Evolutionary conservation across 2,888 invertebrate species (phyloP), one percentile per base, ranked within the genome.

Genomic region (Netelia virgata): DNA sequence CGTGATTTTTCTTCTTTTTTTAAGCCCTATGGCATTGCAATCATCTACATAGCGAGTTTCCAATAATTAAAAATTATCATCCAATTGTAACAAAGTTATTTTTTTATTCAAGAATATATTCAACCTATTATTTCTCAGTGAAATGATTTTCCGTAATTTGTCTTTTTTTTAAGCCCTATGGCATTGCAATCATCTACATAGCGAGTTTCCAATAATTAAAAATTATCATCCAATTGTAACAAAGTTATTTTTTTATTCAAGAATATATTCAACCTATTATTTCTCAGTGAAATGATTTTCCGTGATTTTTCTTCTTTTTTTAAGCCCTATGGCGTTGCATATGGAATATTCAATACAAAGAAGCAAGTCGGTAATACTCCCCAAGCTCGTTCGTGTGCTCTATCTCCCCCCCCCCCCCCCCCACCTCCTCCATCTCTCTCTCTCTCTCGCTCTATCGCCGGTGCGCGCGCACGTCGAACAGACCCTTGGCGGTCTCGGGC

Each of bases 271-370:
- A 1, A 23, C 1, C 2, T 23, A 23, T 23, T 1, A 23, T 23
- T 23, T 23, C 23, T 23, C 23, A 2, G 2, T 23, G 23, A 23
- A 23, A 23, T 23, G 23, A 23, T 23, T 23, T 23, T 23, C 23
- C 23, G 2, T 23, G 23, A 23, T 47, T 43, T 43, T 36, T 6
- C 6, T 16, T n/a, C n/a, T 20, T 14, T 20, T 61, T 72, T 36
- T 47, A 10, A 55, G 2, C 23, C 23, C 23, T 23, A 23, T 23
- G 18, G 50, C 55, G 8, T 36, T 57, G 75, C 41, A 55, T n/a
- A n/a, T n/a, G n/a, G n/a, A n/a, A n/a, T n/a, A n/a, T 66, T 64
- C 66, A 43, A 28, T 76, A 57, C 23, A 43, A 68, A 68, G 76
- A 76, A 57, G 66, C 55, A 55, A 63, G 14, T 53, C 55, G 23